Conservation (phyloP, 2,888 invertebrate genomes). For the Nemoura dubitans region DNA sequence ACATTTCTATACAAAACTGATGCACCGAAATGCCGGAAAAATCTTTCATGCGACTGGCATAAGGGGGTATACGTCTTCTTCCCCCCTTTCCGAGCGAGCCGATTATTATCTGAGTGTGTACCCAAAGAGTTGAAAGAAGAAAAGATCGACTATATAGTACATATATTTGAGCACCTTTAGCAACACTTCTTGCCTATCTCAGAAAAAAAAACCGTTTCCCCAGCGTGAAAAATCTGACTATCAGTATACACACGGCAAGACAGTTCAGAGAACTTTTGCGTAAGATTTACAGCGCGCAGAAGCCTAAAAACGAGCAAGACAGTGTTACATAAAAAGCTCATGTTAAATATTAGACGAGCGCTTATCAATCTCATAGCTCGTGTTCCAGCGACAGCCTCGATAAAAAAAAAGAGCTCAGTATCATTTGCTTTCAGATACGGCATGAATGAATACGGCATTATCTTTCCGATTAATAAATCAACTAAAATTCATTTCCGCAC, state of each 20-base stretch:
- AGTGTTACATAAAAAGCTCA: not conserved
- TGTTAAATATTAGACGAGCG: not conserved
- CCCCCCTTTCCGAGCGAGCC: not conserved
- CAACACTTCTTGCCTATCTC: not conserved
- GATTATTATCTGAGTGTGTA: slow-evolving; percentile 3
- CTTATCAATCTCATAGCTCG: not conserved
- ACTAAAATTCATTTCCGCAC: not conserved
- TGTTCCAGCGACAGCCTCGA: not conserved
- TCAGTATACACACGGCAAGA: not conserved
- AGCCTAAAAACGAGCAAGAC: not conserved
- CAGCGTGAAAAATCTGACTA: not conserved
- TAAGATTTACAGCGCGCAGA: not conserved
- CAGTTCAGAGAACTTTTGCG: slow-evolving; percentile 12
- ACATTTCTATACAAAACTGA: not conserved
- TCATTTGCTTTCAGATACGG: not conserved
- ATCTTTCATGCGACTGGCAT: not conserved
- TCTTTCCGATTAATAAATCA: not conserved
- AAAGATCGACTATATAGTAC: not conserved
- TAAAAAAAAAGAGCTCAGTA: not conserved
- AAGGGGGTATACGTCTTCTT: not conserved
- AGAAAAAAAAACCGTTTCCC: not conserved
- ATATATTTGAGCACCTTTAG: not conserved
- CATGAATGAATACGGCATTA: not conserved
- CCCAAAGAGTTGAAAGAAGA: not conserved
- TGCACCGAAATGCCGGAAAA: slow-evolving; percentile 7